phyloP scores from a whole-genome alignment of 2,797 vertebrate genomes.

The Clarias pachynema region DNA sequence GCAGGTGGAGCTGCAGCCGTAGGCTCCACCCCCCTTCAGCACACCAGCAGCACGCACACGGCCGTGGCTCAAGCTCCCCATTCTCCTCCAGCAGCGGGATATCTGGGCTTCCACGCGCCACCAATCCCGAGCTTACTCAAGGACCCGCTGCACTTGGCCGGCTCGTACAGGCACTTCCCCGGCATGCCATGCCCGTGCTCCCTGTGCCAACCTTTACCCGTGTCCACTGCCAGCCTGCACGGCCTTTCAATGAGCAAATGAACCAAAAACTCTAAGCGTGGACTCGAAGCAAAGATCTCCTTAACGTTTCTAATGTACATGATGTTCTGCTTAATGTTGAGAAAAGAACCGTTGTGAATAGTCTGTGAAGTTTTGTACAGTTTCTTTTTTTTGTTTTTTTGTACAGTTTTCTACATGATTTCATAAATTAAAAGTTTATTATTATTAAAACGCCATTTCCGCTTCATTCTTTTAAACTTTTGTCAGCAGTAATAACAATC shows the following conservation, averaged over 20 bases:
- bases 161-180: conserved; percentile 77
- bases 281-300: conserved; percentile 34
- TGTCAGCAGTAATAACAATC: not conserved
- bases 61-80: conserved; percentile 61
- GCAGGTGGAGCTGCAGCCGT: conserved; percentile 57
- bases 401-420: conserved; percentile 67
- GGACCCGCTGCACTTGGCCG: conserved; percentile 71
- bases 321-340: not conserved
- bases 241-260: conserved; percentile 76
- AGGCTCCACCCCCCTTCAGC: conserved; percentile 64
- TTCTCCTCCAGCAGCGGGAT: conserved; percentile 72
- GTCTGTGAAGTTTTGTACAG: conserved; percentile 47
- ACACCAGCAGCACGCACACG: conserved; percentile 57
- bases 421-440: conserved; percentile 77
- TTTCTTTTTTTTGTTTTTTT: conserved; percentile 61
- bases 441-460: conserved; percentile 56
- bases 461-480: conserved; percentile 19
- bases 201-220: conserved; percentile 77
- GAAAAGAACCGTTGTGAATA: conserved; percentile 45
- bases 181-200: conserved; percentile 80
- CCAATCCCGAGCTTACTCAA: conserved; percentile 71
- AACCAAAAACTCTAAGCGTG: conserved; percentile 48
- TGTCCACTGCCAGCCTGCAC: conserved; percentile 71
- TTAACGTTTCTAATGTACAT: conserved; percentile 36
- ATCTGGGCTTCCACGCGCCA: conserved; percentile 72